phyloP scores from a whole-genome alignment of 2,888 invertebrate species.

The Cybosia mesomella region DNA sequence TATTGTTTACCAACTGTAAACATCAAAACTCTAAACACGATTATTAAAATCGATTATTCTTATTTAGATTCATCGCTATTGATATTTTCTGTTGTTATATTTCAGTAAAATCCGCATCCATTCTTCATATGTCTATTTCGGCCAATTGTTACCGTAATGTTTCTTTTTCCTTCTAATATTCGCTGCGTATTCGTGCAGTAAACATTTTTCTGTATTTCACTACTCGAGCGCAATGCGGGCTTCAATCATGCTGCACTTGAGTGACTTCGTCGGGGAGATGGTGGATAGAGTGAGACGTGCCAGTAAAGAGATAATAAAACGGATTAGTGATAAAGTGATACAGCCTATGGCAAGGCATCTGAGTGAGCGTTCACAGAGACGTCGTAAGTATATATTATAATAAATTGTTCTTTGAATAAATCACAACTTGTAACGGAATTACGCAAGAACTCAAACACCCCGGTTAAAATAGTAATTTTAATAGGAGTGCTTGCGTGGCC shows the following conservation, averaged over 20 bases:
- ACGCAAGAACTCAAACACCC: too few species aligned
- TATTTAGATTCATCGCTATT: too few species aligned
- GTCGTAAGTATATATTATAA: neutral
- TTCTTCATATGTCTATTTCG: too few species aligned
- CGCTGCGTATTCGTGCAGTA: neutral
- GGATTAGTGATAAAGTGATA: constrained; percentile 3
- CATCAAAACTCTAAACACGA: too few species aligned
- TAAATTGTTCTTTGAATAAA: too few species aligned
- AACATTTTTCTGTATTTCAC: neutral
- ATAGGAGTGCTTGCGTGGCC: too few species aligned
- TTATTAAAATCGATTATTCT: too few species aligned
- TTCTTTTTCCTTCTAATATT: neutral
- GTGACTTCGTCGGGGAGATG: neutral
- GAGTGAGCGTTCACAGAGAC: neutral
- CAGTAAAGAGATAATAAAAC: neutral
- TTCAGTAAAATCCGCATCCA: too few species aligned
- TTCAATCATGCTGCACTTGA: neutral
- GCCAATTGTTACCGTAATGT: neutral
- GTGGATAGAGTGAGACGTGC: constrained; percentile 3
- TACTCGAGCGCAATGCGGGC: neutral
- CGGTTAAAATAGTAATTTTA: too few species aligned
- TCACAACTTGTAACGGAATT: too few species aligned
- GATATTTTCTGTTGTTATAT: too few species aligned
- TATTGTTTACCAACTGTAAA: neutral
- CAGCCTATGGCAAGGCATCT: neutral